Percentiles rank a stretch among this genome's conserved stretches.
Evolutionary conservation across 2,113 vertebrate species (phyloP).

Genomic region (Epinephelus moara): DNA sequence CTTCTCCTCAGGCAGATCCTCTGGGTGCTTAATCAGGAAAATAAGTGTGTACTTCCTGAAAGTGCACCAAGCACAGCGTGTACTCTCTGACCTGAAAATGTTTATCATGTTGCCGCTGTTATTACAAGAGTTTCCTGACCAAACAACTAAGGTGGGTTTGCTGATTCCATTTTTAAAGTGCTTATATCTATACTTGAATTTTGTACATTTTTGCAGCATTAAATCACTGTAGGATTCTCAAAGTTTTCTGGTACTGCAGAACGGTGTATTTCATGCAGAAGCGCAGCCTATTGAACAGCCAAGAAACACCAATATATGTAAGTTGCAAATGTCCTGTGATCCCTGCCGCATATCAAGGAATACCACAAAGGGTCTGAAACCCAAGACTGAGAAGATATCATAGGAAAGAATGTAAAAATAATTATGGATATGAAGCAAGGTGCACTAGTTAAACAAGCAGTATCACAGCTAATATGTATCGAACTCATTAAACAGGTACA

Average conservation of each 20-base stretch:
- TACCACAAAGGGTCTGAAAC: background rate
- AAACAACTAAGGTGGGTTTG: background rate
- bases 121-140: background rate
- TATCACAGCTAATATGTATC: background rate
- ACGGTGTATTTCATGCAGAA: background rate
- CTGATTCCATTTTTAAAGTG: background rate
- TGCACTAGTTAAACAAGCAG: background rate
- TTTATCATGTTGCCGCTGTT: background rate
- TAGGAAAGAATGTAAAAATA: background rate
- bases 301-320: background rate
- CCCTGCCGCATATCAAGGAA: background rate
- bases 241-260: background rate
- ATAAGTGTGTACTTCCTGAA: background rate
- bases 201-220: background rate
- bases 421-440: background rate
- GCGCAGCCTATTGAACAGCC: background rate
- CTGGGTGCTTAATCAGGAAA: background rate
- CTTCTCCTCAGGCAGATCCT: background rate
- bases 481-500: background rate
- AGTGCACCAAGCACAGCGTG: background rate
- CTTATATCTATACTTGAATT: background rate
- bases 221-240: background rate
- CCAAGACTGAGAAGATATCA: background rate
- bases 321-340: too few relatives aligned
- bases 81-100: background rate